A percentile compares a stretch with the other conserved stretches of the same genome.
phyloP scores from a whole-genome alignment of 2,888 invertebrate genomes.

The Mayetiola destructor region DNA sequence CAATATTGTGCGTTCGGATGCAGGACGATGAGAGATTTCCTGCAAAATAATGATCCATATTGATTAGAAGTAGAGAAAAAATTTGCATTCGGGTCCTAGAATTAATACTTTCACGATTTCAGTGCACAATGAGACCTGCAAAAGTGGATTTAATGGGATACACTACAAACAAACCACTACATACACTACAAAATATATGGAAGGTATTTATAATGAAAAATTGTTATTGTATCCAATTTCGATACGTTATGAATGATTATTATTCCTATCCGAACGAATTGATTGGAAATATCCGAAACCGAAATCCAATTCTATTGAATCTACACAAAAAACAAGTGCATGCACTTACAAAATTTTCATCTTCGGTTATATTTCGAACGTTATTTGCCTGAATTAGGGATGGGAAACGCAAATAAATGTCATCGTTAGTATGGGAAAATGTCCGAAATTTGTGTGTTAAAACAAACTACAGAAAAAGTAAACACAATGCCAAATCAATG shows the following conservation, averaged over 20 bases:
- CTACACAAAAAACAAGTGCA: background rate
- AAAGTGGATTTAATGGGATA: background rate
- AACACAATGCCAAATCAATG: background rate
- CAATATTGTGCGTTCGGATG: slow-evolving; percentile 24
- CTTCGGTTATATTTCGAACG: slow-evolving; percentile 19
- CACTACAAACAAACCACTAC: background rate
- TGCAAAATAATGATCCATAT: background rate
- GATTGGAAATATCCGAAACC: too few relatives aligned
- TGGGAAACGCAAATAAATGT: slow-evolving; percentile 12
- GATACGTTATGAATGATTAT: too few relatives aligned
- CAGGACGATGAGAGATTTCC: slow-evolving; percentile 19
- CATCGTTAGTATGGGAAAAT: background rate
- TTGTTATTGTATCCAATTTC: background rate
- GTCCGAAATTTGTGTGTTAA: background rate
- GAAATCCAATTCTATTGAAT: too few relatives aligned
- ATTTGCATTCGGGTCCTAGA: too few relatives aligned
- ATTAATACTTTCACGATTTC: too few relatives aligned
- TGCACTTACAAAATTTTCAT: slow-evolving; percentile 26
- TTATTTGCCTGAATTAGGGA: slow-evolving; percentile 16
- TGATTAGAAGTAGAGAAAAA: background rate
- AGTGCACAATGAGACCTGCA: too few relatives aligned
- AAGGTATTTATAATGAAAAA: background rate
- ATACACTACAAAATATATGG: background rate
- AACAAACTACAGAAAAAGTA: background rate
- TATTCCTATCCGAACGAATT: too few relatives aligned